phyloP scores from a whole-genome alignment of 2,888 invertebrate species.

The Orgyia antiqua region DNA sequence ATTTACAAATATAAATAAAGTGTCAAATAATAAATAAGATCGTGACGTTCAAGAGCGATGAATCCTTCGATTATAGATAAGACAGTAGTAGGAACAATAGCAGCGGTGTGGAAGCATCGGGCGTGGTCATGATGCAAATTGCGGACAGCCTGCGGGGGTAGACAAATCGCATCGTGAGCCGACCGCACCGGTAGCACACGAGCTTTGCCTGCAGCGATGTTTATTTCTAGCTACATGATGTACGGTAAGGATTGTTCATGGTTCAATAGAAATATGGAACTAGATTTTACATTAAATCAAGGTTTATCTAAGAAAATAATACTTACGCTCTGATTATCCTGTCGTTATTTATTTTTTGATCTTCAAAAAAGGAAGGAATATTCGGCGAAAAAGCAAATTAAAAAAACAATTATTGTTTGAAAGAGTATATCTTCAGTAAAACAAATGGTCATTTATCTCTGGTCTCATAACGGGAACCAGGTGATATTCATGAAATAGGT shows the following conservation, averaged over 20 bases:
- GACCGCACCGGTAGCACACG: conserved; percentile 74
- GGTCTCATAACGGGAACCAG: too few relatives aligned
- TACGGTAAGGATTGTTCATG: conserved; percentile 13
- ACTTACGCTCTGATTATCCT: too few relatives aligned
- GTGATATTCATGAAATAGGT: too few relatives aligned
- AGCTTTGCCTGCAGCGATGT: conserved; percentile 31
- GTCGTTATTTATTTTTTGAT: too few relatives aligned
- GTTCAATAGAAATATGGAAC: conserved; percentile 2
- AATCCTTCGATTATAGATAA: conserved; percentile 32
- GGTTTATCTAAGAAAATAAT: too few relatives aligned
- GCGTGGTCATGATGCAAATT: conserved; percentile 71
- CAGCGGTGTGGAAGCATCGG: conserved; percentile 60
- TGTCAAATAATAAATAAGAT: too few relatives aligned
- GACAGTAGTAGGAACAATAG: conserved; percentile 39
- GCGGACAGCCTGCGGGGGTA: conserved; percentile 52
- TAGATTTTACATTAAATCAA: conserved; percentile 2
- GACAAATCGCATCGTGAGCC: conserved; percentile 69
- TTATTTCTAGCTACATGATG: conserved; percentile 23
- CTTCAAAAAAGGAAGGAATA: too few relatives aligned
- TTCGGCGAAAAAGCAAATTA: too few relatives aligned
- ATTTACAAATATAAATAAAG: too few relatives aligned
- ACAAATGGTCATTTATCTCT: too few relatives aligned
- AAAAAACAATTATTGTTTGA: too few relatives aligned
- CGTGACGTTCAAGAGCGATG: conserved; percentile 10
- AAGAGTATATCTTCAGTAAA: too few relatives aligned